Percentiles rank a stretch among this genome's conserved stretches.
Evolutionary conservation across 2,888 invertebrate genomes (phyloP).

Genomic region (Boloria euphrosyne): DNA sequence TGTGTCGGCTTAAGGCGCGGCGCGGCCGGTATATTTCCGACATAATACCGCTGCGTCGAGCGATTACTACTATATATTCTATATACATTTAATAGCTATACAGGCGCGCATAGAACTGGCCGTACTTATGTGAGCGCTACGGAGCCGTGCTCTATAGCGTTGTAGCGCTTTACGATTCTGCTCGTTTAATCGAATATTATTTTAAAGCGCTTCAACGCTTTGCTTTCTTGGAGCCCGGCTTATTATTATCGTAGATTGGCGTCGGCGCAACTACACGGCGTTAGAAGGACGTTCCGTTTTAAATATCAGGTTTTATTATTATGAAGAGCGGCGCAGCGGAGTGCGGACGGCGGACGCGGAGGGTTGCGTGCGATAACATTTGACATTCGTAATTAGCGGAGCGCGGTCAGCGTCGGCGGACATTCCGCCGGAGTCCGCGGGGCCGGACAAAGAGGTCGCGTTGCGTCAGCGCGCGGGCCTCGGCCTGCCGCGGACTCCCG

Average conservation of each 20-base stretch:
- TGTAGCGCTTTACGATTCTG: conserved; percentile 61
- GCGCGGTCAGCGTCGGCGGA: conserved; percentile 61
- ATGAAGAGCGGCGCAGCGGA: conserved; percentile 82
- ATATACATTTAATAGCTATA: conserved; percentile 83
- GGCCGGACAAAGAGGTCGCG: conserved; percentile 79
- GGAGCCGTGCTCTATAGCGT: conserved; percentile 59
- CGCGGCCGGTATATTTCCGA: conserved; percentile 82
- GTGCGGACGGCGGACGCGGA: conserved; percentile 73
- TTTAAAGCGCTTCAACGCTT: conserved; percentile 68
- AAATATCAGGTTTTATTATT: conserved; percentile 83
- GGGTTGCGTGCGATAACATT: conserved; percentile 83
- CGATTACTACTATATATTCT: conserved; percentile 83
- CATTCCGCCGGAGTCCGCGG: conserved; percentile 57
- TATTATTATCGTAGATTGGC: conserved; percentile 83
- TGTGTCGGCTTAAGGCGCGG: conserved; percentile 77
- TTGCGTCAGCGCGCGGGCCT: conserved; percentile 69
- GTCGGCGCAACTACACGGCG: conserved; percentile 83
- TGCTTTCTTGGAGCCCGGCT: conserved; percentile 70
- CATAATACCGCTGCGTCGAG: conserved; percentile 83
- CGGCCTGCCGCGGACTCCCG: conserved; percentile 37
- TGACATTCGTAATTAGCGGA: conserved; percentile 82
- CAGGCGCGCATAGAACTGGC: conserved; percentile 83
- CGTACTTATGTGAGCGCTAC: conserved; percentile 82
- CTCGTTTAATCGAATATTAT: conserved; percentile 52
- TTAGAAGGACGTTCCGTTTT: conserved; percentile 83